These are phyloP conservation scores for Sebastes taczanowskii DNA, from an alignment of 2,797 vertebrate species.

Conservation along the genomic window DNA sequence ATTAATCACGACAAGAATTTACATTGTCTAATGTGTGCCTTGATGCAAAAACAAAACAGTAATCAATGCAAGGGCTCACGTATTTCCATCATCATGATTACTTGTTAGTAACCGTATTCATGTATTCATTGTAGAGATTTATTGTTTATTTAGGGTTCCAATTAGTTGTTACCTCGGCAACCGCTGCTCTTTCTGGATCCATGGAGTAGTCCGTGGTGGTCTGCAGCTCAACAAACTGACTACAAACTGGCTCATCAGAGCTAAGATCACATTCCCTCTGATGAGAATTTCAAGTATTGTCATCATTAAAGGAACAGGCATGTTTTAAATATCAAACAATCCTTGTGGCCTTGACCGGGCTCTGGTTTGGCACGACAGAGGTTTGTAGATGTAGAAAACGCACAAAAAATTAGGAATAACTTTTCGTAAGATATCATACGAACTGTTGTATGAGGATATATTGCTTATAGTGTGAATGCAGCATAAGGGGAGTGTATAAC, in stretches of 20 bases:
- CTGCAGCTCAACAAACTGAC: background rate
- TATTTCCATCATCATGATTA: background rate
- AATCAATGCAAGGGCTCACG: background rate
- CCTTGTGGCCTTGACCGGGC: background rate
- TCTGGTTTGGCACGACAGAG: no score
- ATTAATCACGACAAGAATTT: background rate
- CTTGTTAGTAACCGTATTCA: background rate
- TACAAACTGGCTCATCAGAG: background rate
- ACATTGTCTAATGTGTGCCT: background rate
- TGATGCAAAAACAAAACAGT: slow-evolving; percentile 2
- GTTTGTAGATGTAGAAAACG: no score
- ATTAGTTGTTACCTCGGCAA: background rate
- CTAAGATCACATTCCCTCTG: background rate
- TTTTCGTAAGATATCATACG: no score
- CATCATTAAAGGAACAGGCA: background rate
- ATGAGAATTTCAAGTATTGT: background rate
- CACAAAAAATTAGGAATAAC: no score
- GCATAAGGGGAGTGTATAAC: background rate
- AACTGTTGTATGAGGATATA: no score
- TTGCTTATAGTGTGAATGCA: background rate
- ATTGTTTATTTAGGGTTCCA: background rate
- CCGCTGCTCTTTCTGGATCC: background rate
- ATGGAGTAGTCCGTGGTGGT: background rate
- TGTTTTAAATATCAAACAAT: background rate
- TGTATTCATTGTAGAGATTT: background rate